Evolutionary conservation across 1,140 invertebrate species (phyloP).

Genomic region (Drosophila subobscura): DNA sequence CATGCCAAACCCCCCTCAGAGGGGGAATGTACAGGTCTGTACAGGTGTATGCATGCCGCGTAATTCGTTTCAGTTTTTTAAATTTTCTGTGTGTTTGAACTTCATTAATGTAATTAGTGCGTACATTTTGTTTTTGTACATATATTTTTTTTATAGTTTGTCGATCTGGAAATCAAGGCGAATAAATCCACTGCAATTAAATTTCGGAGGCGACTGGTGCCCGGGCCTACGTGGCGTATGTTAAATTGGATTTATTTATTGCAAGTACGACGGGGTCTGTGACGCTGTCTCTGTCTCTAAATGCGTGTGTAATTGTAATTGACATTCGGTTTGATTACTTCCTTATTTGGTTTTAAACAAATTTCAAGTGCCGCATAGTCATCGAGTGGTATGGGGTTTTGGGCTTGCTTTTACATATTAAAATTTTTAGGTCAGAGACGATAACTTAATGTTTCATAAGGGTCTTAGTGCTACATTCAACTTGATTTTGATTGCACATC

Average conservation of each 20-base stretch:
- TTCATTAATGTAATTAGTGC: slow-evolving; percentile 50
- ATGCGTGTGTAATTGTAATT: slow-evolving; percentile 45
- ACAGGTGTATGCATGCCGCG: slow-evolving; percentile 30
- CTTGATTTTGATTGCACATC: too few relatives aligned
- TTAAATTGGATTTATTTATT: slow-evolving; percentile 37
- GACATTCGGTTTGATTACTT: slow-evolving; percentile 41
- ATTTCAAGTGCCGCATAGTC: slow-evolving; percentile 24
- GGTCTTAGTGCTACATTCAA: too few relatives aligned
- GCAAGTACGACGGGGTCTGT: too few relatives aligned
- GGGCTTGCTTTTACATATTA: background rate
- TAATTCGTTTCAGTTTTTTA: slow-evolving; percentile 40
- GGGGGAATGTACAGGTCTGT: slow-evolving; percentile 12
- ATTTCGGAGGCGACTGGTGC: slow-evolving; percentile 35
- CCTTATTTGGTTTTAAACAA: slow-evolving; percentile 33
- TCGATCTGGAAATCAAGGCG: slow-evolving; percentile 36
- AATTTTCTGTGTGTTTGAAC: slow-evolving; percentile 41
- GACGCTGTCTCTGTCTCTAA: background rate
- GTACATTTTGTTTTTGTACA: slow-evolving; percentile 29
- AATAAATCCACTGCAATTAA: slow-evolving; percentile 43
- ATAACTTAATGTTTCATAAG: too few relatives aligned
- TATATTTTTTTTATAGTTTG: slow-evolving; percentile 30
- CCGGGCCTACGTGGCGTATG: slow-evolving; percentile 43
- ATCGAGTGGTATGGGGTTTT: too few relatives aligned
- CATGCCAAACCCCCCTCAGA: slow-evolving; percentile 6
- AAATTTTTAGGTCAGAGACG: background rate